Evolutionary conservation across 2,888 invertebrate genomes (phyloP), one percentile per base, ranked within the genome.

Genomic region (Diachrysia chrysitis): DNA sequence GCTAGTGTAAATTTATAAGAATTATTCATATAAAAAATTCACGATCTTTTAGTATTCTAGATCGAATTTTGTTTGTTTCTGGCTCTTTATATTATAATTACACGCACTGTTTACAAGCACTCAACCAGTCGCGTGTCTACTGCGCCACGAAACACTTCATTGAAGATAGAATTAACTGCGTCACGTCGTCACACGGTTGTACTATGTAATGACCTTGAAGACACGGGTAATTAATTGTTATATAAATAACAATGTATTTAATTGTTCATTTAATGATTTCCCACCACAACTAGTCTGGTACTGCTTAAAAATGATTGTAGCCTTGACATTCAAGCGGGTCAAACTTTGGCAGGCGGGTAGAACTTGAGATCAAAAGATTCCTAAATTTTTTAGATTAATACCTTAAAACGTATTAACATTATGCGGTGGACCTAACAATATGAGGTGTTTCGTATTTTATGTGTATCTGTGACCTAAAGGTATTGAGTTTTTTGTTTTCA

Each of bases 111-210:
- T 9, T 14, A n/a, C n/a, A 42, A 6, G 42, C 21, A 51, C 48
- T 19, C 14, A 21, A 21, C 53, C 35, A 37, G 37, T 32, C 10
- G 48, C 63, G 51, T 56, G 21, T 23, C 32, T 60, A 60, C 23
- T 35, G 21, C 10, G 48, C 48, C 74, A 69, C 57, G 35, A 32
- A 53, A 46, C 55, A 63, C 63, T 73, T 61, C 32, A 75, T 67
- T 73, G 61, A 56, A 58, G 57, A 66, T 54, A 10, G 37, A 78
- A 63, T 63, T 78, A 66, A 78, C 37, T 66, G 9, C 51, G 51
- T 74, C 58, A 73, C 25, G 57, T 77, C 63, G 23, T 46, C n/a
- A 19, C 16, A 16, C 53, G 56, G 54, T 60, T 66, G 48, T 54
- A 32, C 42, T 17, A 55, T 29, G 42, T 58, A 53, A 29, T 58